Base-by-base conservation (phyloP, 2,888 invertebrate genomes). In the Papilio demoleus region DNA sequence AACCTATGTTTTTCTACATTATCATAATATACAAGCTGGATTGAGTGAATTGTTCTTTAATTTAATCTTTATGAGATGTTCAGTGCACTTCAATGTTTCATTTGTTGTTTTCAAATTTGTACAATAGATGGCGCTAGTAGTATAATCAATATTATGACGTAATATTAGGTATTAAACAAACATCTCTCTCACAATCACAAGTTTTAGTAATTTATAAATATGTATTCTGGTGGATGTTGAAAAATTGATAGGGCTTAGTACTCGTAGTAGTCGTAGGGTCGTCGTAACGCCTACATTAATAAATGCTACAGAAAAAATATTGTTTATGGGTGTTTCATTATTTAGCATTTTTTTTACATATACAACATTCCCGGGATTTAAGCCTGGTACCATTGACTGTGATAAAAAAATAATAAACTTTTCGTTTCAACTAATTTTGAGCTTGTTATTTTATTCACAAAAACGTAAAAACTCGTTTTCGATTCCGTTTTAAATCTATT, bases 191-290 rank as follows among this genome's bases (percentile, higher is more conserved):
- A n/a, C n/a, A n/a, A n/a, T n/a, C n/a, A n/a, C 2, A 2, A 53
- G 6, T 27, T 1, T 11, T 53, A 53, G n/a, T 53, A 22, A 53
- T 6, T 5, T 27, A 27, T 14, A 53, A 53, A 53, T 53, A 24
- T 50, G 14, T 14, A 27, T 53, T 27, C 53, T 53, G 27, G 53
- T 22, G 50, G 27, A n/a, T 6, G 14, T n/a, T 53, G 53, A 53
- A 53, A 53, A 53, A 53, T 53, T 24, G 53, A 53, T 27, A 27
- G n/a, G n/a, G 53, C 53, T 53, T 53, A 53, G 24, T 42, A 17
- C 42, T 14, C 17, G 42, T 53, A 27, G 53, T 27, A 53, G 53
- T 14, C 27, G 27, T 27, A 14, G 53, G 6, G 14, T 24, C n/a
- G 14, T 19, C n/a, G n/a, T 24, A 53, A 27, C 53, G 27, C 27